Percentiles rank a stretch among this genome's conserved stretches.
Evolutionary conservation across 1,140 invertebrate species (phyloP).

Genomic region (Vollenhovia emeryi): DNA sequence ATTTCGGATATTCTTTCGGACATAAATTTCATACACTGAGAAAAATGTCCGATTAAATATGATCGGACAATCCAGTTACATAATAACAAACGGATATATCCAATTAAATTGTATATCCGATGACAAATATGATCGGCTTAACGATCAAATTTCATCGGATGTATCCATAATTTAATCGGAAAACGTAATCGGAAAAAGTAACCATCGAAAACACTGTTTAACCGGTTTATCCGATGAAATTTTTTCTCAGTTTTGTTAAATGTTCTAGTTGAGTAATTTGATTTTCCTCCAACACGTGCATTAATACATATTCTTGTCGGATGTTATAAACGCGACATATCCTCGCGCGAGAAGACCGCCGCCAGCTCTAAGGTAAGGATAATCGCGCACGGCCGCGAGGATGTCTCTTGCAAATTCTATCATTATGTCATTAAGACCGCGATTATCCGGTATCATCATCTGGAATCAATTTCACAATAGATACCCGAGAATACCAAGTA

Average conservation of each 20-base stretch:
- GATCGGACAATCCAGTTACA: too few species aligned
- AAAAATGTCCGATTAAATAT: too few species aligned
- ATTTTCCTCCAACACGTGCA: neutral
- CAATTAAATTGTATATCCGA: too few species aligned
- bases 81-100: too few species aligned
- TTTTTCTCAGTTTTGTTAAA: neutral
- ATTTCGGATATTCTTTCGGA: too few species aligned
- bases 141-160: too few species aligned
- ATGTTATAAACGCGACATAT: neutral
- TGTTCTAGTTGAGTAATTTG: neutral
- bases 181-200: too few species aligned
- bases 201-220: too few species aligned
- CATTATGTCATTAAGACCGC: neutral
- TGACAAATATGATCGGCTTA: too few species aligned
- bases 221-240: too few species aligned
- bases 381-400: neutral
- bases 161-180: too few species aligned
- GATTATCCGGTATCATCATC: conserved; percentile 12
- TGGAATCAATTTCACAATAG: conserved; percentile 11
- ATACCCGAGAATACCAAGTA: neutral
- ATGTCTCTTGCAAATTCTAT: conserved; percentile 12
- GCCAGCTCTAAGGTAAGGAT: neutral
- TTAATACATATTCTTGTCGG: neutral
- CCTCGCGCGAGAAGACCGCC: neutral
- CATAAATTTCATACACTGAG: too few species aligned